Percentiles rank a stretch among this genome's conserved stretches.
Evolutionary conservation across 2,888 invertebrate genomes (phyloP).

Genomic region (Platycheirus rosarum): DNA sequence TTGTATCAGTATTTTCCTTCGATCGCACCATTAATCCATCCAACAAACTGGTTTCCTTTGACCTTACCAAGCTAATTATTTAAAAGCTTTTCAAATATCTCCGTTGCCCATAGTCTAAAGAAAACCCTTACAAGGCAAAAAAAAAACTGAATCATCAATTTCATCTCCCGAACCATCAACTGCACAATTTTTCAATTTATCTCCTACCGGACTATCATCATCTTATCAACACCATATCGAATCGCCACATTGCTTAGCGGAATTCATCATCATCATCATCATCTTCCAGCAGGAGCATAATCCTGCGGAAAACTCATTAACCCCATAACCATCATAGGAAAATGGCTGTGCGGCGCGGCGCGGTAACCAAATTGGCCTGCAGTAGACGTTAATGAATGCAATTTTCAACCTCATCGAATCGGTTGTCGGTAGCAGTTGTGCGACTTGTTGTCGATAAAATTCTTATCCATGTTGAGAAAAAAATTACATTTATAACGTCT

Average conservation of each 20-base stretch:
- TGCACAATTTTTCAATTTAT: slow-evolving; percentile 71
- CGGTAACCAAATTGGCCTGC: slow-evolving; percentile 65
- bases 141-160: slow-evolving; percentile 21
- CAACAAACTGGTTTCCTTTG: too few relatives aligned
- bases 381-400: slow-evolving; percentile 73
- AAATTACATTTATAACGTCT: slow-evolving; percentile 67
- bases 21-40: too few relatives aligned
- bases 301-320: slow-evolving; percentile 72
- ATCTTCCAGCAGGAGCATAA: slow-evolving; percentile 63
- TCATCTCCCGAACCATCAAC: slow-evolving; percentile 32
- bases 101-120: too few relatives aligned
- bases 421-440: slow-evolving; percentile 59
- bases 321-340: slow-evolving; percentile 47
- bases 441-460: slow-evolving; percentile 73
- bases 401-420: slow-evolving; percentile 74
- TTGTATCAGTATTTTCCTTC: too few relatives aligned
- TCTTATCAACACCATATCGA: slow-evolving; percentile 71
- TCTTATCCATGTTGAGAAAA: slow-evolving; percentile 63
- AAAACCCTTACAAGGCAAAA: too few relatives aligned
- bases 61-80: too few relatives aligned
- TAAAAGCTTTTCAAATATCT: too few relatives aligned
- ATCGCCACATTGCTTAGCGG: slow-evolving; percentile 58
- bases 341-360: neutral
- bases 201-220: slow-evolving; percentile 66
- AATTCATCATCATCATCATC: slow-evolving; percentile 18